Evolutionary conservation across 1,140 invertebrate species (phyloP).

Genomic region (Brachionus angularis): DNA sequence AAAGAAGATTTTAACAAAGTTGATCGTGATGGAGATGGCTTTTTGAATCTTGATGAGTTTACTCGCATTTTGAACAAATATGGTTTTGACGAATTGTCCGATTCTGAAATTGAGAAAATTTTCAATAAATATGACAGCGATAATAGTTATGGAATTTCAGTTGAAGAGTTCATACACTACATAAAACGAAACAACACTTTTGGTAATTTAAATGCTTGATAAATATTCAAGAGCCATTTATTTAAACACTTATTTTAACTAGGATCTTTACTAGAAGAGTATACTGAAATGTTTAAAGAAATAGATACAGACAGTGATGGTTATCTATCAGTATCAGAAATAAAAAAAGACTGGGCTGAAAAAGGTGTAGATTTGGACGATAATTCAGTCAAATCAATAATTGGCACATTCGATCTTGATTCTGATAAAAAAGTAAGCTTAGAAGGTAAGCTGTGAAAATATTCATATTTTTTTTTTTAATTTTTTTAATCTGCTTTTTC

Average conservation of each 20-base stretch:
- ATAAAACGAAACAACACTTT: neutral
- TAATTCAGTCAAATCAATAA: conserved; percentile 2
- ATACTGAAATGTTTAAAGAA: conserved; percentile 14
- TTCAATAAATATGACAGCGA: neutral
- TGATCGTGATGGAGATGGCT: conserved; percentile 8
- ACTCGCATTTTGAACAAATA: conserved; percentile 1
- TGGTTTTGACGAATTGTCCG: too few relatives aligned
- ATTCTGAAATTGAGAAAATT: conserved; percentile 5
- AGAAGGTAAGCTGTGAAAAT: too few relatives aligned
- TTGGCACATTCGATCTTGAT: conserved; percentile 8
- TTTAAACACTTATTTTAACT: neutral
- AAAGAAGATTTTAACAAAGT: neutral
- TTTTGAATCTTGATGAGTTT: neutral
- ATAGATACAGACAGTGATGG: conserved; percentile 25
- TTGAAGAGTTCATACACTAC: too few relatives aligned
- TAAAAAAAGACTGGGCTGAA: conserved; percentile 5
- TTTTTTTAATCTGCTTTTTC: too few relatives aligned
- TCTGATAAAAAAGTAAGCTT: neutral
- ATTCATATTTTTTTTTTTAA: too few relatives aligned
- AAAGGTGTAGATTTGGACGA: conserved; percentile 11
- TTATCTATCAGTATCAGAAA: neutral
- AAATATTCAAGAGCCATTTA: neutral
- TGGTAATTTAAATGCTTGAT: neutral
- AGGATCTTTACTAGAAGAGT: neutral
- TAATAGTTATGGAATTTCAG: conserved; percentile 16